Evolutionary conservation across 1,140 invertebrate species (phyloP).

Genomic region (Eueides isabella): DNA sequence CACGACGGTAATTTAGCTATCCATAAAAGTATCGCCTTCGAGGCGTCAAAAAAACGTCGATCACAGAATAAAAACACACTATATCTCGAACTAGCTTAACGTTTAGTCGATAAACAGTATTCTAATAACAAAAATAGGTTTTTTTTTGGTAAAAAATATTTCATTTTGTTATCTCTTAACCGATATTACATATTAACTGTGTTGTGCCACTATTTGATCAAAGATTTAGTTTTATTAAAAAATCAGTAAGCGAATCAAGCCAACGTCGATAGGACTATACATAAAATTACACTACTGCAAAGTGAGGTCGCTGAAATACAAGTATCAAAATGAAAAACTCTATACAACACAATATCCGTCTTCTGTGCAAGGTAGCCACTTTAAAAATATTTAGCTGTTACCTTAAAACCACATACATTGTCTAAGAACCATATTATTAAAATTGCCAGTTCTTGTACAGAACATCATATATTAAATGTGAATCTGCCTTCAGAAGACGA

Average conservation of each 20-base stretch:
- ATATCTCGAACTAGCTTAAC: slow-evolving; percentile 66
- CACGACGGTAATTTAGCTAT: slow-evolving; percentile 24
- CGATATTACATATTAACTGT: slow-evolving; percentile 54
- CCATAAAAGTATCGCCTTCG: slow-evolving; percentile 46
- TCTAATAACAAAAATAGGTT: slow-evolving; percentile 78
- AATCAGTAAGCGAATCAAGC: slow-evolving; percentile 13
- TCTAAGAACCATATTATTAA: background rate
- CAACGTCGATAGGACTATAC: slow-evolving; percentile 19
- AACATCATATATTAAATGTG: background rate
- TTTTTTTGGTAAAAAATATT: slow-evolving; percentile 72
- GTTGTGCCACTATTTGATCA: slow-evolving; percentile 64
- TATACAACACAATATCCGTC: background rate
- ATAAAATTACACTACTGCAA: slow-evolving; percentile 16
- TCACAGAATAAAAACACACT: slow-evolving; percentile 74
- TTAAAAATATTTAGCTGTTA: background rate
- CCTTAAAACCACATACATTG: background rate
- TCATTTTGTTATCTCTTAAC: slow-evolving; percentile 63
- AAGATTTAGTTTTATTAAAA: slow-evolving; percentile 36
- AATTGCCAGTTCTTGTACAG: background rate
- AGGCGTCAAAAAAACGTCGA: slow-evolving; percentile 64
- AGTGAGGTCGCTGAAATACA: slow-evolving; percentile 18
- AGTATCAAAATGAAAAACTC: slow-evolving; percentile 4
- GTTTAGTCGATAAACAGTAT: slow-evolving; percentile 66
- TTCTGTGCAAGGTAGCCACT: background rate
- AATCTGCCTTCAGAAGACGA: slow-evolving; percentile 4